Evolutionary conservation across 2,888 invertebrate genomes (phyloP).

Genomic region (Ectemnius lituratus): DNA sequence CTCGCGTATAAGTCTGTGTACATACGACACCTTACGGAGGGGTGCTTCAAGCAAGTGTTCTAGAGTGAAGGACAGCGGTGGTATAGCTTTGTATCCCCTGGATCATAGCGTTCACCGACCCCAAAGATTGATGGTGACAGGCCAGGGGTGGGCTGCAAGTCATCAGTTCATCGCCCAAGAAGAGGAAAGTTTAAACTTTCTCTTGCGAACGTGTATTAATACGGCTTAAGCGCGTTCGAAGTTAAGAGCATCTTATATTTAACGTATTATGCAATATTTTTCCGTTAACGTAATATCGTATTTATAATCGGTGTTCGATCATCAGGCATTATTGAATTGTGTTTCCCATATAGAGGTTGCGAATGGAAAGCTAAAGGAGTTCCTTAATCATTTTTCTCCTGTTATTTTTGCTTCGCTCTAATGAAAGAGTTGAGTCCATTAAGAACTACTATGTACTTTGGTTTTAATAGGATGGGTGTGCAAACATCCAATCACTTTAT

Average conservation of each 20-base stretch:
- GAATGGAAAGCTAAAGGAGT: too few relatives aligned
- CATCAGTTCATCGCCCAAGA: slow-evolving; percentile 57
- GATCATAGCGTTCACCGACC: slow-evolving; percentile 36
- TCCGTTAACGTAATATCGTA: too few relatives aligned
- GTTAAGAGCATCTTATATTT: slow-evolving; percentile 29
- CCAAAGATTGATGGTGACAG: slow-evolving; percentile 68
- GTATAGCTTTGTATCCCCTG: slow-evolving; percentile 29
- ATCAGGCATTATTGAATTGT: too few relatives aligned
- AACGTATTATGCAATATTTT: neutral
- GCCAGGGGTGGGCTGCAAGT: slow-evolving; percentile 56
- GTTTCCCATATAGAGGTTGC: too few relatives aligned
- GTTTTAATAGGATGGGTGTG: too few relatives aligned
- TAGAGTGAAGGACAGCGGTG: slow-evolving; percentile 25
- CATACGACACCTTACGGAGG: slow-evolving; percentile 47
- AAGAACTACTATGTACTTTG: too few relatives aligned
- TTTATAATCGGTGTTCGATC: too few relatives aligned
- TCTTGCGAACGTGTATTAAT: slow-evolving; percentile 44
- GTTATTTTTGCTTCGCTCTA: too few relatives aligned
- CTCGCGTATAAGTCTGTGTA: slow-evolving; percentile 34
- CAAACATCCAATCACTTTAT: too few relatives aligned
- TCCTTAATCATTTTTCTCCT: too few relatives aligned
- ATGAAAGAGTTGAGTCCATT: too few relatives aligned
- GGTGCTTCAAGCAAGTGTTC: slow-evolving; percentile 41
- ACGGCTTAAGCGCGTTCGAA: slow-evolving; percentile 54
- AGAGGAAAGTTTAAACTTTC: slow-evolving; percentile 63